phyloP scores from a whole-genome alignment of 1,140 invertebrate species.

The Steinernema khuongi region DNA sequence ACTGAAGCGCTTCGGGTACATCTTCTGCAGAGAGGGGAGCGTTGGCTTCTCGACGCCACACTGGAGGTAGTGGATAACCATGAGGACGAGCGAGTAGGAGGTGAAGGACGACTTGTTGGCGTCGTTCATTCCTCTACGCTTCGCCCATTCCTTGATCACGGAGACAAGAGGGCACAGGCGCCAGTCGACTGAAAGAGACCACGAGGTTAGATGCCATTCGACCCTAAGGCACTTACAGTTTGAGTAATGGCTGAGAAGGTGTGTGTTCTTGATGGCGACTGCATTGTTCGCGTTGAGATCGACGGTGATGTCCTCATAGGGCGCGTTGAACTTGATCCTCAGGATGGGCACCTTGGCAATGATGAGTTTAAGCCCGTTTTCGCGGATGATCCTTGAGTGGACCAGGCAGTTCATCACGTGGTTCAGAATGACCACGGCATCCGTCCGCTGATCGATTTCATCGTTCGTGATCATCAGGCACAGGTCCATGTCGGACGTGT shows the following conservation, averaged over 20 bases:
- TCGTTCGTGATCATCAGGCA: constrained; percentile 65
- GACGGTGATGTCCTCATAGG: constrained; percentile 69
- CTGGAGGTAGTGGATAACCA: constrained; percentile 92
- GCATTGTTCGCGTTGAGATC: constrained; percentile 91
- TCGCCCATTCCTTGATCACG: constrained; percentile 87
- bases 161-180: constrained; percentile 84
- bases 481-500: constrained; percentile 85
- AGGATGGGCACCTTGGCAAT: constrained; percentile 66
- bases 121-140: constrained; percentile 84
- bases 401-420: constrained; percentile 39
- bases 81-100: constrained; percentile 84
- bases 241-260: constrained; percentile 79
- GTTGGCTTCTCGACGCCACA: constrained; percentile 75
- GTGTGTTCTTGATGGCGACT: constrained; percentile 87
- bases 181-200: constrained; percentile 75
- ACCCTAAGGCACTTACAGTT: constrained; percentile 64
- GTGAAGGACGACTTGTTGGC: constrained; percentile 87
- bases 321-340: constrained; percentile 37
- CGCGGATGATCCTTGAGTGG: constrained; percentile 62
- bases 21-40: constrained; percentile 74
- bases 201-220: neutral
- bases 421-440: constrained; percentile 70
- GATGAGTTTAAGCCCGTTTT: constrained; percentile 69
- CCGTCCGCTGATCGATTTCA: constrained; percentile 67
- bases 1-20: constrained; percentile 60